These are phyloP conservation scores for Panagrolaimus sp. DNA, from an alignment of 1,140 invertebrate species.

Conservation along the genomic window DNA sequence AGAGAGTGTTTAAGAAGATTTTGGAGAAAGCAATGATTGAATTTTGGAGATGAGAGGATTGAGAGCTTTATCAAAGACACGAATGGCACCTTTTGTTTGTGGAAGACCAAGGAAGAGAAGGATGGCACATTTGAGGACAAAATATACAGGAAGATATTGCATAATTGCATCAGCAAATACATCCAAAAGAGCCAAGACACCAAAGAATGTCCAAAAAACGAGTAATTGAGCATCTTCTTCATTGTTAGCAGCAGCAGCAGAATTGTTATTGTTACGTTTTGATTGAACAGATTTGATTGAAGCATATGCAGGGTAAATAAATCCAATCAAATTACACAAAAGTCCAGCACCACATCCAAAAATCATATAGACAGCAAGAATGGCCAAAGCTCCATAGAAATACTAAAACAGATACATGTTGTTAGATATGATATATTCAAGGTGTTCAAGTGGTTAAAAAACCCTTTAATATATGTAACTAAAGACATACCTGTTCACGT, in stretches of 20 bases:
- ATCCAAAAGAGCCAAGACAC: constrained; percentile 34
- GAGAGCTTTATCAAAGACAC: too few species aligned
- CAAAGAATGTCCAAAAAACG: constrained; percentile 29
- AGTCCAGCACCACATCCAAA: constrained; percentile 88
- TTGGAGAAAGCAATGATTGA: too few species aligned
- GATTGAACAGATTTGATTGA: constrained; percentile 61
- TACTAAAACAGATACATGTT: constrained; percentile 64
- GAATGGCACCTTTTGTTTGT: constrained; percentile 31
- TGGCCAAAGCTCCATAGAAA: constrained; percentile 25
- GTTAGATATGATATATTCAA: constrained; percentile 22
- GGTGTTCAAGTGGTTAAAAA: background rate
- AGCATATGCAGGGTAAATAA: constrained; percentile 88
- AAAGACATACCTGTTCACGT: constrained; percentile 19
- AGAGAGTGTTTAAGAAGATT: too few species aligned
- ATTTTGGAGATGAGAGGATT: too few species aligned
- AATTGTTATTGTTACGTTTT: too few species aligned
- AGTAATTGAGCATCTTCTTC: constrained; percentile 47
- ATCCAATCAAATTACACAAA: constrained; percentile 90
- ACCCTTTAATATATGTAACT: background rate
- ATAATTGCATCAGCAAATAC: constrained; percentile 35
- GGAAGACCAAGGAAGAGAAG: constrained; percentile 38
- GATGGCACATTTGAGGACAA: constrained; percentile 34
- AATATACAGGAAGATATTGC: constrained; percentile 35
- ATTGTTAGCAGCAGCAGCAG: too few species aligned
- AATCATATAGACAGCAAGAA: constrained; percentile 72